These are phyloP conservation scores for Tretioscincus oriximinensis DNA, from an alignment of 2,113 vertebrate species.

Conservation along the genomic window DNA sequence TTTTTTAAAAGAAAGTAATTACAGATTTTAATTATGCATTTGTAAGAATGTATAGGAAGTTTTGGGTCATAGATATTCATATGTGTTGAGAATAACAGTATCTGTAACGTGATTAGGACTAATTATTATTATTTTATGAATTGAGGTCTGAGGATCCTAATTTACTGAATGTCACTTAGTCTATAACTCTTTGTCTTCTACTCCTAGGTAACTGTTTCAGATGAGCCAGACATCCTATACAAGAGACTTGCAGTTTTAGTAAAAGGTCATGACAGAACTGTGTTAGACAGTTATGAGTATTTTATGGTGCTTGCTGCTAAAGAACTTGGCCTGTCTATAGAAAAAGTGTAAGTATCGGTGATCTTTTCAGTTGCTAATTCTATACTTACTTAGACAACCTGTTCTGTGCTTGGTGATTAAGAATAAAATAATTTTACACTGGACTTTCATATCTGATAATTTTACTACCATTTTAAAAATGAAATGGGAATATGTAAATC, in stretches of 20 bases:
- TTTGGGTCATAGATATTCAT: neutral
- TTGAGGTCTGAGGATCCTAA: neutral
- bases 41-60: neutral
- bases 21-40: neutral
- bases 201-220: conserved; percentile 81
- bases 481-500: neutral
- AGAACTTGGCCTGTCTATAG: conserved; percentile 85
- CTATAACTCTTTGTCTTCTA: conserved; percentile 18
- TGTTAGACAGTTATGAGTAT: conserved; percentile 94
- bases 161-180: neutral
- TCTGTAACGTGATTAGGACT: neutral
- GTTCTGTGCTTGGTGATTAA: neutral
- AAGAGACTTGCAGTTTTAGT: conserved; percentile 86
- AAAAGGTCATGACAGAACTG: conserved; percentile 88
- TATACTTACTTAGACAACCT: neutral
- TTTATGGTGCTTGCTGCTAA: conserved; percentile 88
- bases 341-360: conserved; percentile 84
- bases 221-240: conserved; percentile 86
- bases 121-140: neutral
- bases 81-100: neutral
- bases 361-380: conserved; percentile 4
- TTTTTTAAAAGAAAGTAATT: neutral
- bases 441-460: neutral
- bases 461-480: neutral
- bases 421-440: neutral